Conservation (phyloP, 1,140 invertebrate genomes). For the Calycopis cecrops region DNA sequence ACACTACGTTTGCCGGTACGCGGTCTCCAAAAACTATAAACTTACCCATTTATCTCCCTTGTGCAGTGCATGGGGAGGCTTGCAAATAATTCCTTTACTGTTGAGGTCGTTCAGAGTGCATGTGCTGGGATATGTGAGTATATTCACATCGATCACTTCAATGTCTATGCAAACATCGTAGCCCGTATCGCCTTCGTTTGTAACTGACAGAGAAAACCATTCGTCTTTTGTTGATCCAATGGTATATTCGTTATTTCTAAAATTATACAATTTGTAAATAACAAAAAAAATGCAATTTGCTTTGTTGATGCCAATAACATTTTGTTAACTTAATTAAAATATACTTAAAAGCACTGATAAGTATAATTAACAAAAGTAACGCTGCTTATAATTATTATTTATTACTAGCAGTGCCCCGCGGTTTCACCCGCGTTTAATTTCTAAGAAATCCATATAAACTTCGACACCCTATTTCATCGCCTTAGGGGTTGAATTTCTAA, state of each 20-base stretch:
- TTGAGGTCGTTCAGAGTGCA: conserved; percentile 11
- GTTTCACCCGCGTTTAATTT: no score
- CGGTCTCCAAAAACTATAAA: not conserved
- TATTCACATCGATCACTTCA: conserved; percentile 1
- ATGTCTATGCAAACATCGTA: conserved; percentile 30
- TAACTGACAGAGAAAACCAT: conserved; percentile 16
- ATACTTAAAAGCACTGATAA: no score
- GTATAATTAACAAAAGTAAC: no score
- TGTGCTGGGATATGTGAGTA: not conserved
- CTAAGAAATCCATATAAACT: no score
- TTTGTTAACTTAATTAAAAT: no score
- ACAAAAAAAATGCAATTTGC: conserved; percentile 9
- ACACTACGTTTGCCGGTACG: no score
- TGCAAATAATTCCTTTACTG: conserved; percentile 11
- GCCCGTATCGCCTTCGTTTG: conserved; percentile 31
- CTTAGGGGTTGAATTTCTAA: no score
- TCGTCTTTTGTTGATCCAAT: conserved; percentile 20
- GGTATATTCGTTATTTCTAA: conserved; percentile 17
- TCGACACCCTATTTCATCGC: no score
- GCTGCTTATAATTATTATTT: no score
- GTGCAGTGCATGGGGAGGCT: conserved; percentile 7
- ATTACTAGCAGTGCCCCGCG: no score
- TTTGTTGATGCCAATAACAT: no score
- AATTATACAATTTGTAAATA: not conserved
- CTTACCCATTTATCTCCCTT: conserved; percentile 21